phyloP scores from a whole-genome alignment of 2,797 vertebrate species.

The Muscicapa striata region DNA sequence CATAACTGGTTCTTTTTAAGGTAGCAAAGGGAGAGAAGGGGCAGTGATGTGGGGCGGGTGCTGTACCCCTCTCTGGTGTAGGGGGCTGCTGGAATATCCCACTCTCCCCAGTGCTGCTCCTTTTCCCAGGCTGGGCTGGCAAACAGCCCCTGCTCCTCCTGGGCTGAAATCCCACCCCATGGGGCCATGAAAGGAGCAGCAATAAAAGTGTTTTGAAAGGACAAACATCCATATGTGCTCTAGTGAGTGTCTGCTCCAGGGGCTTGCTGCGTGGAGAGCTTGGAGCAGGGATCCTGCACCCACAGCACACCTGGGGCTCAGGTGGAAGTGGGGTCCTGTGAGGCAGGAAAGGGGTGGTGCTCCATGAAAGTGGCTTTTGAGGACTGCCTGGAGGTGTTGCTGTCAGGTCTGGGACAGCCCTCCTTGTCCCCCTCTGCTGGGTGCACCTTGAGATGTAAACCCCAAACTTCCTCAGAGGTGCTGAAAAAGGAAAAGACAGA shows the following conservation, averaged over 20 bases:
- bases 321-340: neutral
- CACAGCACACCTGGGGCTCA: neutral
- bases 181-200: neutral
- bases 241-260: neutral
- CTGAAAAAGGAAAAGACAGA: neutral
- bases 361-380: neutral
- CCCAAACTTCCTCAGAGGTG: neutral
- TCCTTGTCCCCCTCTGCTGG: neutral
- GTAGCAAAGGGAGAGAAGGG: neutral
- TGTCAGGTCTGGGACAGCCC: neutral
- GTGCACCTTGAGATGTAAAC: neutral
- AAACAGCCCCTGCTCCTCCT: neutral
- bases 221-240: accelerated
- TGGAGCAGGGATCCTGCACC: neutral
- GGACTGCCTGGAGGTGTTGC: neutral
- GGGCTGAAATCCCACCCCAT: neutral
- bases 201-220: neutral
- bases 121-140: neutral
- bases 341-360: neutral
- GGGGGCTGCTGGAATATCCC: neutral
- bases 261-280: accelerated
- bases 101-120: neutral
- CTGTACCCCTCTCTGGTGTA: neutral
- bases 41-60: neutral
- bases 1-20: neutral